Evolutionary conservation across 1,140 invertebrate species (phyloP).

Genomic region (Anastrepha obliqua): DNA sequence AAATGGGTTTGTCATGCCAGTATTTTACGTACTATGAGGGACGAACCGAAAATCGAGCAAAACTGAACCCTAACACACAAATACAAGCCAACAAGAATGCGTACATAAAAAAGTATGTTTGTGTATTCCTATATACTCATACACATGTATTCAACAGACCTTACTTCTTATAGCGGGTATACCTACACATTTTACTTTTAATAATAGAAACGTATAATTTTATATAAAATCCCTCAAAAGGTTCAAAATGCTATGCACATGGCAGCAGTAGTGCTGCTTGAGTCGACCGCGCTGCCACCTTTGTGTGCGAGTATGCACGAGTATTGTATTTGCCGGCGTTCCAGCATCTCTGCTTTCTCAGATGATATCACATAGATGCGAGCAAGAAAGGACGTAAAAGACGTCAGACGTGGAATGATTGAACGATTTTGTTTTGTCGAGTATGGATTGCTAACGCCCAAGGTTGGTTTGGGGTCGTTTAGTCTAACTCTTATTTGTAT

Average conservation of each 20-base stretch:
- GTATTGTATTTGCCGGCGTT: too few species aligned
- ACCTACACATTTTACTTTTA: conserved; percentile 31
- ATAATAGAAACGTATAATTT: conserved; percentile 42
- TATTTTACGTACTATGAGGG: background rate
- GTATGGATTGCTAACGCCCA: background rate
- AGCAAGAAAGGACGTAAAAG: conserved; percentile 23
- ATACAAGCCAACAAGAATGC: background rate
- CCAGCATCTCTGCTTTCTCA: background rate
- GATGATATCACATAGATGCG: background rate
- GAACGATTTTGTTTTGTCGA: conserved; percentile 35
- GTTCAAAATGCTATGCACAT: conserved; percentile 31
- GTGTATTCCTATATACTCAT: background rate
- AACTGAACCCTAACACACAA: conserved; percentile 10
- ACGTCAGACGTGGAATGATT: conserved; percentile 32
- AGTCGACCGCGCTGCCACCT: background rate
- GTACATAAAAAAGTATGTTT: background rate
- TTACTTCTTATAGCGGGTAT: background rate
- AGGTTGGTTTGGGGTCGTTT: conserved; percentile 8
- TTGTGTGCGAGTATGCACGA: too few species aligned
- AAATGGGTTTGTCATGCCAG: conserved; percentile 42
- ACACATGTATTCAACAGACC: background rate
- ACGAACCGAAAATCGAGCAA: conserved; percentile 41
- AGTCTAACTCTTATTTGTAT: background rate
- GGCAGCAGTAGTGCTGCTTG: background rate
- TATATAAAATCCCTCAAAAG: conserved; percentile 48